Conservation (phyloP, 2,888 invertebrate genomes). For the Drosophila dives region DNA sequence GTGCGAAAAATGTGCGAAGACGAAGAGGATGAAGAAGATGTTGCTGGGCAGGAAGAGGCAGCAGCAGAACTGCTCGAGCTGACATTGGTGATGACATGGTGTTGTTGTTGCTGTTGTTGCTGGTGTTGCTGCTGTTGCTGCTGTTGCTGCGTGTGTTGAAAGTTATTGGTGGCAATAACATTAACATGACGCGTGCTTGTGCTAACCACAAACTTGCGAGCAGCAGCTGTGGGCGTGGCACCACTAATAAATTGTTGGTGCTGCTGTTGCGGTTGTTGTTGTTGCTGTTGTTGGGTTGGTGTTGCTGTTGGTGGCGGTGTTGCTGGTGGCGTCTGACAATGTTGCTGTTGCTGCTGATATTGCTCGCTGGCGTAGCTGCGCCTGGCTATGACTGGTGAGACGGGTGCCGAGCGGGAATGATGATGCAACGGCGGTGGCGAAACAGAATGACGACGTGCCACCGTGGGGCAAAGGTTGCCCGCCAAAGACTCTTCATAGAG, state of each 20-base stretch:
- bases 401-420: constrained; percentile 78
- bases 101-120: constrained; percentile 47
- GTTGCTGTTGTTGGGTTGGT: constrained; percentile 44
- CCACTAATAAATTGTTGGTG: constrained; percentile 48
- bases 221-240: constrained; percentile 66
- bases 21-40: constrained; percentile 41
- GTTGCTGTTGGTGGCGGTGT: constrained; percentile 33
- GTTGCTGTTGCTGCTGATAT: constrained; percentile 68
- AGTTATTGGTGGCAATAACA: constrained; percentile 81
- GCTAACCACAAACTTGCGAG: constrained; percentile 83
- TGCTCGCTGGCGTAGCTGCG: constrained; percentile 57
- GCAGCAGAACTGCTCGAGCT: constrained; percentile 57
- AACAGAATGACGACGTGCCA: constrained; percentile 70
- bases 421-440: constrained; percentile 80
- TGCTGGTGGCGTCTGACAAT: constrained; percentile 41
- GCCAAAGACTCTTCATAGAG: constrained; percentile 81
- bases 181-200: constrained; percentile 81
- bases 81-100: constrained; percentile 62
- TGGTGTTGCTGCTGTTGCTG: constrained; percentile 40
- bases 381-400: constrained; percentile 72
- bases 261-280: constrained; percentile 39
- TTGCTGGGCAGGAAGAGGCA: constrained; percentile 53
- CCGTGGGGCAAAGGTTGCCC: constrained; percentile 30
- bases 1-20: constrained; percentile 81
- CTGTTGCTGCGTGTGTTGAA: constrained; percentile 62